A percentile compares a stretch with the other conserved stretches of the same genome.
These are phyloP conservation scores for Drosophila ohnishii DNA, from an alignment of 1,140 invertebrate species.

Conservation along the genomic window DNA sequence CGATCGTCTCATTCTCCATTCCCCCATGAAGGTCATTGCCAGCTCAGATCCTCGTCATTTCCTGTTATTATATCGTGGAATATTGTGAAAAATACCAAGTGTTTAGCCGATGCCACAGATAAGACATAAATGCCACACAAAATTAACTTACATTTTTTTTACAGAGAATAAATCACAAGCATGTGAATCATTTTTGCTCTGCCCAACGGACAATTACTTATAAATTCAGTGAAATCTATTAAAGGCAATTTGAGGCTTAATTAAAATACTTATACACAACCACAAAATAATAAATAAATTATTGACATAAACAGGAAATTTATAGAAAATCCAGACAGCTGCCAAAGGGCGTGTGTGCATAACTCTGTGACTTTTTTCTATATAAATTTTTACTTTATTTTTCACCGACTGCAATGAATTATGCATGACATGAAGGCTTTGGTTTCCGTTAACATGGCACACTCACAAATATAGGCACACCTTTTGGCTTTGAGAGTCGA, in stretches of 20 bases:
- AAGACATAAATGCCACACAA: constrained; percentile 22
- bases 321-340: constrained; percentile 13
- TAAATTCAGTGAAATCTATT: constrained; percentile 44
- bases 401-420: constrained; percentile 67
- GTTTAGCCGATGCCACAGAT: constrained; percentile 21
- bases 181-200: constrained; percentile 43
- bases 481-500: constrained; percentile 50
- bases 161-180: constrained; percentile 20
- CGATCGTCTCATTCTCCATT: not conserved
- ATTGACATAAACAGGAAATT: constrained; percentile 11
- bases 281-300: constrained; percentile 18
- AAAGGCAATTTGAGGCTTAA: constrained; percentile 43
- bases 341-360: constrained; percentile 46
- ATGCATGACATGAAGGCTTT: constrained; percentile 70
- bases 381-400: constrained; percentile 12
- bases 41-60: constrained; percentile 62
- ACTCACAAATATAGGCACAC: constrained; percentile 49
- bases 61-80: constrained; percentile 39
- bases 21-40: constrained; percentile 41
- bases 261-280: constrained; percentile 35
- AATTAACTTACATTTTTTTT: constrained; percentile 23
- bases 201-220: constrained; percentile 18
- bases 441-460: constrained; percentile 73
- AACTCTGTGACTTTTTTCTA: constrained; percentile 28
- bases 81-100: constrained; percentile 10